Evolutionary conservation across 2,888 invertebrate species (phyloP).

Genomic region (Ophion slaviceki): DNA sequence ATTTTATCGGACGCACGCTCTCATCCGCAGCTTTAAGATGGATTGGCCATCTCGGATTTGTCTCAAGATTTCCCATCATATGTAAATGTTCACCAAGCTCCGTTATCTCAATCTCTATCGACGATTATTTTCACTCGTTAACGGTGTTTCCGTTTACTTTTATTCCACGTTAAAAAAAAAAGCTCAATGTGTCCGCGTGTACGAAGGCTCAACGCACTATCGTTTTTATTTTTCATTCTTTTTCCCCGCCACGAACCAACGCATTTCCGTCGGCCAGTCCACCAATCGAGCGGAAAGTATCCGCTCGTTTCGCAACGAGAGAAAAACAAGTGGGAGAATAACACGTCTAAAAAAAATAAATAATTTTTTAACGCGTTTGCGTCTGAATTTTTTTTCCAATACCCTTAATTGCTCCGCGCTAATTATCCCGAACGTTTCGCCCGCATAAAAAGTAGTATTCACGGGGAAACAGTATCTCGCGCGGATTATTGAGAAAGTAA

Average conservation of each 20-base stretch:
- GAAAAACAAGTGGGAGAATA: conserved; percentile 1
- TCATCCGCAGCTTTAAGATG: conserved; percentile 43
- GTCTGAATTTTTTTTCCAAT: conserved; percentile 41
- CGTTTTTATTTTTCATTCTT: conserved; percentile 13
- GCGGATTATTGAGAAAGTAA: conserved; percentile 52
- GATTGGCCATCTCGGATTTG: conserved; percentile 52
- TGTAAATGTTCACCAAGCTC: conserved; percentile 14
- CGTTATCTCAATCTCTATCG: neutral
- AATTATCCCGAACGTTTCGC: conserved; percentile 26
- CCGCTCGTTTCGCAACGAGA: neutral
- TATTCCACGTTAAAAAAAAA: conserved; percentile 26
- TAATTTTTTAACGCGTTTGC: conserved; percentile 21
- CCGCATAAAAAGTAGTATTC: conserved; percentile 9
- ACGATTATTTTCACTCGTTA: neutral
- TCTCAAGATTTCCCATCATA: conserved; percentile 50
- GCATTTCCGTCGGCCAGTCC: conserved; percentile 40
- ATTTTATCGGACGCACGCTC: conserved; percentile 9
- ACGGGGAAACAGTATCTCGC: conserved; percentile 29
- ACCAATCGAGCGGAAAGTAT: neutral
- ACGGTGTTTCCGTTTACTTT: neutral
- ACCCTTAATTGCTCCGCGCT: conserved; percentile 29
- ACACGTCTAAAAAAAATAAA: conserved; percentile 26
- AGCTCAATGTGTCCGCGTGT: conserved; percentile 49
- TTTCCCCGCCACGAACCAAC: neutral
- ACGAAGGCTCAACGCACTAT: conserved; percentile 58